phyloP scores from a whole-genome alignment of 1,140 invertebrate species.

The Philaenus spumarius region DNA sequence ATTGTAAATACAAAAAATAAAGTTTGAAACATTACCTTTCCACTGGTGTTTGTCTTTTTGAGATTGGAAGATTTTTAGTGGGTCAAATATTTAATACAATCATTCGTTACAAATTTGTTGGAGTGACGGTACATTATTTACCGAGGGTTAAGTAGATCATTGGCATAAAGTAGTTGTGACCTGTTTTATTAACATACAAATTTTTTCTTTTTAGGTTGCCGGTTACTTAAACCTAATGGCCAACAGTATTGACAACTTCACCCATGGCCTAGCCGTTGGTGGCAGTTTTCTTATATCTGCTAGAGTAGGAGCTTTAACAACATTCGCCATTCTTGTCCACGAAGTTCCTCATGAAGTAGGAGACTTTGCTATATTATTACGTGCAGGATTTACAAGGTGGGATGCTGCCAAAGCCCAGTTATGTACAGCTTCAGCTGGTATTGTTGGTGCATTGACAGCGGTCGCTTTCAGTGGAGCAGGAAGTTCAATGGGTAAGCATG shows the following conservation, averaged over 20 bases:
- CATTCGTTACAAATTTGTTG: no score
- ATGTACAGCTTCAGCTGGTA: constrained; percentile 76
- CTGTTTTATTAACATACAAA: neutral
- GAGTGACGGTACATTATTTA: no score
- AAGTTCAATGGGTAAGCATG: constrained; percentile 8
- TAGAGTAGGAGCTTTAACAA: constrained; percentile 82
- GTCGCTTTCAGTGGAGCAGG: constrained; percentile 57
- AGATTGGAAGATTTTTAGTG: no score
- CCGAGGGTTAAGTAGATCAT: neutral
- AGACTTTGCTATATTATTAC: constrained; percentile 96
- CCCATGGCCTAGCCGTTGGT: constrained; percentile 92
- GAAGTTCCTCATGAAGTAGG: constrained; percentile 96
- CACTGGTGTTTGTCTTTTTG: no score
- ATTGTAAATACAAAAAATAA: no score
- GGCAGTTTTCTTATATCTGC: constrained; percentile 88
- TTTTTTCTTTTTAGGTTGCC: constrained; percentile 57
- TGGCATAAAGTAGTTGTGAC: neutral
- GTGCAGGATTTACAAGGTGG: constrained; percentile 85
- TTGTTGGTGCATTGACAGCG: constrained; percentile 80
- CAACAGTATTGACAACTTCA: constrained; percentile 96
- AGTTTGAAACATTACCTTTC: no score
- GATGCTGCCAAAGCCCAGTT: constrained; percentile 90
- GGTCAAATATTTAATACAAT: no score
- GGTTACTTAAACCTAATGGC: constrained; percentile 93
- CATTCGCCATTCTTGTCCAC: constrained; percentile 85